Evolutionary conservation across 1,140 invertebrate species (phyloP).

Genomic region (Drosophila miranda): DNA sequence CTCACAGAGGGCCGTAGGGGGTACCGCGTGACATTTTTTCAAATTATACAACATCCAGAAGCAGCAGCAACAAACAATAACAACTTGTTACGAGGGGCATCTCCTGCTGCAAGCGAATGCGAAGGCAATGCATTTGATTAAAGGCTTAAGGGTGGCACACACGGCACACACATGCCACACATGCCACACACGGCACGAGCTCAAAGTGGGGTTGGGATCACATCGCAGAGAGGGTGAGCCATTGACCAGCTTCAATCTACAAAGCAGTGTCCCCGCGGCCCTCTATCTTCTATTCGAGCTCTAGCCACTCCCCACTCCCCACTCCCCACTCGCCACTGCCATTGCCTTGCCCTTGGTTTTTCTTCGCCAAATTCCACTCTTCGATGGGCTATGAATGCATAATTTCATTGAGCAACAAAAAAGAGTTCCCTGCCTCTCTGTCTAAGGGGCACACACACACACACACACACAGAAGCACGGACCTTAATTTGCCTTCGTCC

Average conservation of each 20-base stretch:
- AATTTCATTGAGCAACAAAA: constrained; percentile 65
- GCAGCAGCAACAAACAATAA: constrained; percentile 50
- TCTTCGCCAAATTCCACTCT: constrained; percentile 18
- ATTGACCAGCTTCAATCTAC: constrained; percentile 25
- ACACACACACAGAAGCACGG: constrained; percentile 32
- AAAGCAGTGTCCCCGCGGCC: constrained; percentile 1
- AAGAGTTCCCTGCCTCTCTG: constrained; percentile 36
- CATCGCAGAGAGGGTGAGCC: background rate
- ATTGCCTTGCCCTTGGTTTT: constrained; percentile 8
- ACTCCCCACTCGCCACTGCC: no score
- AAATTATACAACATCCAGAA: constrained; percentile 53
- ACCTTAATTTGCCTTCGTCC: constrained; percentile 38
- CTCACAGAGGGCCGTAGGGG: background rate
- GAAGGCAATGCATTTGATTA: constrained; percentile 55
- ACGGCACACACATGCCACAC: constrained; percentile 23
- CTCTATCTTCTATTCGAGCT: background rate
- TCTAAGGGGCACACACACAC: constrained; percentile 30
- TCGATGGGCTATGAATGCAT: constrained; percentile 68
- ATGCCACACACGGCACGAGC: constrained; percentile 30
- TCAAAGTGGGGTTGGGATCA: constrained; percentile 24
- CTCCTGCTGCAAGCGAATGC: constrained; percentile 27
- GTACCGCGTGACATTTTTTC: constrained; percentile 68
- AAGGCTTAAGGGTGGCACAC: constrained; percentile 59
- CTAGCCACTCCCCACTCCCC: constrained; percentile 15
- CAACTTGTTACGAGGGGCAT: constrained; percentile 46